Percentiles rank a stretch among this genome's conserved stretches.
Evolutionary conservation across 2,113 vertebrate species (phyloP).

Genomic region (Epinephelus moara): DNA sequence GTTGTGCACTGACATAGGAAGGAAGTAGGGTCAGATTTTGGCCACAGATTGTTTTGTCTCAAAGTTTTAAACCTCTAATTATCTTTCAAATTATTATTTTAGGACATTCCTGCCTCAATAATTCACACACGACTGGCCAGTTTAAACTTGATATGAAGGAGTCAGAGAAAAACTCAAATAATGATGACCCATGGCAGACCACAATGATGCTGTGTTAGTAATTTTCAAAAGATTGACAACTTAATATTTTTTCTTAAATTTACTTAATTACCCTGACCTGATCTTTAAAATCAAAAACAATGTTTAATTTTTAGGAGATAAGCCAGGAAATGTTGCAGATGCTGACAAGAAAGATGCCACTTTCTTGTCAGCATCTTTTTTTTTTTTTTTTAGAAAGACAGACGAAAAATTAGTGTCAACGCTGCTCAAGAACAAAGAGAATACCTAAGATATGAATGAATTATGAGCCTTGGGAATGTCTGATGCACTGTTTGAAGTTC

Average conservation of each 20-base stretch:
- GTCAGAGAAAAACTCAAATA: background rate
- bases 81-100: background rate
- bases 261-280: background rate
- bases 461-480: conserved; percentile 58
- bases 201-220: background rate
- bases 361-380: conserved; percentile 57
- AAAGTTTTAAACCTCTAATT: background rate
- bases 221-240: background rate
- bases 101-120: background rate
- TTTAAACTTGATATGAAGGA: background rate
- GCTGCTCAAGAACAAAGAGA: conserved; percentile 68
- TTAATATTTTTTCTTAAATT: conserved; percentile 9
- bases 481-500: conserved; percentile 61
- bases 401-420: conserved; percentile 55
- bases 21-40: conserved; percentile 18
- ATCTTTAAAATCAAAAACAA: conserved; percentile 11
- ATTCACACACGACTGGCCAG: background rate
- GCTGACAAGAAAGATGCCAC: conserved; percentile 39
- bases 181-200: background rate
- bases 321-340: conserved; percentile 7
- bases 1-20: background rate
- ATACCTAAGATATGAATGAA: conserved; percentile 67
- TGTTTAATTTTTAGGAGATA: background rate
- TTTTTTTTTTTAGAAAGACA: conserved; percentile 19
- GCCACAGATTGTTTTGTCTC: conserved; percentile 8